Conservation (phyloP, 2,888 invertebrate species). For the Pyralis farinalis region DNA sequence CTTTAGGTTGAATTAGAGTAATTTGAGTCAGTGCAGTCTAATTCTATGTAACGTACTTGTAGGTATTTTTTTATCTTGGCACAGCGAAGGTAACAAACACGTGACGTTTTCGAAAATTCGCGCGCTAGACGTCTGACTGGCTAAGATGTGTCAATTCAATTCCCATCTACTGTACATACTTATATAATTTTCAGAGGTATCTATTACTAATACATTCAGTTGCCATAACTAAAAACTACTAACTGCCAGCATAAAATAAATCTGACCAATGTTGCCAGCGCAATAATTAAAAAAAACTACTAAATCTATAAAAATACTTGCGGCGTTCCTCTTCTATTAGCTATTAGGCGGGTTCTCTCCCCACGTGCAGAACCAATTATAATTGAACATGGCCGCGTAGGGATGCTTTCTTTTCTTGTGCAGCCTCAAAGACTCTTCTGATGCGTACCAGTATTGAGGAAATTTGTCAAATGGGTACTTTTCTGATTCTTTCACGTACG, state of each 20-base stretch:
- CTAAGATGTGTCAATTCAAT: too few species aligned
- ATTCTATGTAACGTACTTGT: too few species aligned
- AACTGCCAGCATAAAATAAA: not conserved
- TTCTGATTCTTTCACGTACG: conserved; percentile 54
- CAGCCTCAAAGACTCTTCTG: conserved; percentile 61
- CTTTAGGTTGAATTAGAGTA: too few species aligned
- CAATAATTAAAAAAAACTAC: conserved; percentile 20
- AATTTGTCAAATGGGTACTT: conserved; percentile 60
- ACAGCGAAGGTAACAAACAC: too few species aligned
- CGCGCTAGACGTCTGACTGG: too few species aligned
- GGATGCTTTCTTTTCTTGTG: conserved; percentile 73
- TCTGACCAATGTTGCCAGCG: conserved; percentile 21
- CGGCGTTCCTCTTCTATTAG: conserved; percentile 30
- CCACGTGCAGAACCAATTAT: conserved; percentile 63
- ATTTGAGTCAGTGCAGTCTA: too few species aligned
- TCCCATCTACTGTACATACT: too few species aligned
- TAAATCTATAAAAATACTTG: conserved; percentile 9
- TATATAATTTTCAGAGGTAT: too few species aligned
- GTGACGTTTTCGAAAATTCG: too few species aligned
- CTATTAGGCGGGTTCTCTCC: conserved; percentile 55
- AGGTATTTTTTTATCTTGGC: too few species aligned
- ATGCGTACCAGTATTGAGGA: conserved; percentile 71
- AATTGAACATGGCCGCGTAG: conserved; percentile 58
- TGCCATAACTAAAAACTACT: too few species aligned
- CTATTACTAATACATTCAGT: too few species aligned